A percentile compares a stretch with the other conserved stretches of the same genome.
These are phyloP conservation scores for Ardeotis arabs DNA, from an alignment of 2,113 vertebrate genomes.

Conservation along the genomic window DNA sequence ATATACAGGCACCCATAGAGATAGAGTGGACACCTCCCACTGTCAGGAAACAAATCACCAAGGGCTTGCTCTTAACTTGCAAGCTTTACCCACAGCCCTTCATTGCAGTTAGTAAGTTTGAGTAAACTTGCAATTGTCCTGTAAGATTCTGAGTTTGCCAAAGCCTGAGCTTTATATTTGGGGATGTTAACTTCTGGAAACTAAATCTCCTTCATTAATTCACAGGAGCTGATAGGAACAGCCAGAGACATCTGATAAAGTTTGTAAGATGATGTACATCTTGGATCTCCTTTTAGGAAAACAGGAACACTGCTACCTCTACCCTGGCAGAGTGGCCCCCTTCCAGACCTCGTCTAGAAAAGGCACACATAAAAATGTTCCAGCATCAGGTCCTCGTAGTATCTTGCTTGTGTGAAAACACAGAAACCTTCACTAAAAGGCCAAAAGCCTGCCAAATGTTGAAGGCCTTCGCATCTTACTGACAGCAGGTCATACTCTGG, in stretches of 20 bases:
- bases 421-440: background rate
- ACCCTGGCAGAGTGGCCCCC: background rate
- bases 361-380: background rate
- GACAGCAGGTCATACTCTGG: background rate
- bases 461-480: background rate
- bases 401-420: background rate
- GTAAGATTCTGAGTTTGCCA: background rate
- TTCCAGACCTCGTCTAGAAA: background rate
- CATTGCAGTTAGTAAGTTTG: background rate
- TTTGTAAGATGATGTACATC: background rate
- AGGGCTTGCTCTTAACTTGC: background rate
- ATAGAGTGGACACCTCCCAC: background rate
- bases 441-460: background rate
- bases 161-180: background rate
- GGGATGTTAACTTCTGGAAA: background rate
- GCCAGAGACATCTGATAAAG: background rate
- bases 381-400: background rate
- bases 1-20: background rate
- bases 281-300: background rate
- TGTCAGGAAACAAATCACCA: background rate
- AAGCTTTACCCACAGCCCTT: background rate
- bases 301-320: background rate
- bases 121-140: background rate
- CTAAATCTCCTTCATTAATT: background rate
- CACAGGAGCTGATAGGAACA: background rate